Percentiles rank a stretch among this genome's conserved stretches.
phyloP scores from a whole-genome alignment of 1,140 invertebrate genomes.

The Eurosta solidaginis region DNA sequence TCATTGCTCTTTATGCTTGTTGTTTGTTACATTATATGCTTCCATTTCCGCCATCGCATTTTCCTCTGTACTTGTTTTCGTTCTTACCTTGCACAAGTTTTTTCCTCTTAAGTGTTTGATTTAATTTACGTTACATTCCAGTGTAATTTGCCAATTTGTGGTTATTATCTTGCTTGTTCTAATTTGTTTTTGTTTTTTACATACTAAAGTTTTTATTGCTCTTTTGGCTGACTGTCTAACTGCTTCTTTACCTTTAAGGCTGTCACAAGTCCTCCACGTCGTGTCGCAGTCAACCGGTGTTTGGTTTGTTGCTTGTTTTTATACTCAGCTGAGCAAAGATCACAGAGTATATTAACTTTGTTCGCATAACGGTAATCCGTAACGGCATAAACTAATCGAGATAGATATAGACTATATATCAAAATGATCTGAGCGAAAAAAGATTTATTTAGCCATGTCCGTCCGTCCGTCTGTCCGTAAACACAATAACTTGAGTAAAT shows the following conservation, averaged over 20 bases:
- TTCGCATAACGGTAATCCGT: too few relatives aligned
- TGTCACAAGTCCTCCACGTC: not conserved
- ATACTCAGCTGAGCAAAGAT: too few relatives aligned
- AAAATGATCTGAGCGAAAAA: too few relatives aligned
- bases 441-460: too few relatives aligned
- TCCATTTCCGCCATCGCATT: not conserved
- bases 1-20: not conserved
- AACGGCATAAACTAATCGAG: too few relatives aligned
- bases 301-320: too few relatives aligned
- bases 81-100: not conserved
- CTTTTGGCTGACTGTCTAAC: not conserved
- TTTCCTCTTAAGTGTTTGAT: not conserved
- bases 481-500: too few relatives aligned
- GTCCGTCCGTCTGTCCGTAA: too few relatives aligned
- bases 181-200: not conserved
- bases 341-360: too few relatives aligned
- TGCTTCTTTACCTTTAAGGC: not conserved
- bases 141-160: not conserved
- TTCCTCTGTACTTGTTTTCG: not conserved
- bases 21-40: not conserved
- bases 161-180: not conserved
- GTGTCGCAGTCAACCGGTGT: not conserved
- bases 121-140: not conserved
- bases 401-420: too few relatives aligned
- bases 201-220: not conserved